A percentile compares a stretch with the other conserved stretches of the same genome.
Conservation (phyloP, 2,888 invertebrate genomes). For the Bursaphelenchus okinawaensis region DNA sequence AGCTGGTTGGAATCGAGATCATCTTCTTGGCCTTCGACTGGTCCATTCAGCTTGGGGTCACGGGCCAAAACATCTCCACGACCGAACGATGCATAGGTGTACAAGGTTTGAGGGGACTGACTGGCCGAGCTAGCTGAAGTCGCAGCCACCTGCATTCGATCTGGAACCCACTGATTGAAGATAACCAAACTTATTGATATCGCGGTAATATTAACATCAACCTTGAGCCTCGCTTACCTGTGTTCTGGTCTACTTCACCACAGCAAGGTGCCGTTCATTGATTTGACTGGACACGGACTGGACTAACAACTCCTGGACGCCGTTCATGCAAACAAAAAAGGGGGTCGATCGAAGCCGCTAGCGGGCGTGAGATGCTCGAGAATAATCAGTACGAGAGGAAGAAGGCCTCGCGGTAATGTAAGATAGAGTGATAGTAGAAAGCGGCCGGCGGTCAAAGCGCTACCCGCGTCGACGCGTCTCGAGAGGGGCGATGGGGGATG, state of each 20-base stretch:
- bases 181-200: too few species aligned
- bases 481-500: neutral
- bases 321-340: neutral
- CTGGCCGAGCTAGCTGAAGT: neutral
- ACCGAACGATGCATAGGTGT: neutral
- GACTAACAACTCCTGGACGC: neutral
- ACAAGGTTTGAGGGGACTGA: neutral
- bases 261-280: neutral
- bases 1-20: neutral
- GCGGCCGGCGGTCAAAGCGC: neutral
- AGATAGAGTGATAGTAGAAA: neutral
- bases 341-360: neutral
- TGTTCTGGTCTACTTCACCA: neutral
- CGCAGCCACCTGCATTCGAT: neutral
- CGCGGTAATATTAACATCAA: too few species aligned
- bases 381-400: neutral
- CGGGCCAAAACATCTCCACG: neutral
- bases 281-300: neutral
- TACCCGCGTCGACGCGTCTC: neutral
- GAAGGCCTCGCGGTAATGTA: neutral
- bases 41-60: neutral
- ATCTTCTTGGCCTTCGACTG: neutral
- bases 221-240: neutral
- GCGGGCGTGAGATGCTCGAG: neutral
- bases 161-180: too few species aligned